A percentile compares a stretch with the other conserved stretches of the same genome.
These are phyloP conservation scores for Pinctada fucata DNA, from an alignment of 2,888 invertebrate genomes.

Conservation along the genomic window DNA sequence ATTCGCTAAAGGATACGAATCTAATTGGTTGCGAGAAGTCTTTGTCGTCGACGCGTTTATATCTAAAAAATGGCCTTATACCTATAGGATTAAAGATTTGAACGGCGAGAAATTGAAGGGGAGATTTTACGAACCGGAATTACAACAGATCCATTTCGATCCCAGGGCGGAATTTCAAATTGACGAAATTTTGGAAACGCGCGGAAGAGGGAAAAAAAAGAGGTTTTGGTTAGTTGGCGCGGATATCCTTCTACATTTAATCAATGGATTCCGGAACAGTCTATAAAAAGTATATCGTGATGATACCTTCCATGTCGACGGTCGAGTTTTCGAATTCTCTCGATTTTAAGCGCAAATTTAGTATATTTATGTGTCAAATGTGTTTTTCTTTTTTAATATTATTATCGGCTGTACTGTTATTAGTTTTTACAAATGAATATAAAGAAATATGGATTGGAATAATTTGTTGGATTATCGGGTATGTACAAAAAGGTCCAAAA, in stretches of 20 bases:
- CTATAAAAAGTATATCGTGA: too few species aligned
- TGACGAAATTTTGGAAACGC: neutral
- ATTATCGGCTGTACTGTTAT: too few species aligned
- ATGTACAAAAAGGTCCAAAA: too few species aligned
- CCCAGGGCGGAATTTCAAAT: neutral
- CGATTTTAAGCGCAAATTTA: too few species aligned
- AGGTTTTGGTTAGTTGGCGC: constrained; percentile 29
- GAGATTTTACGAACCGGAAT: constrained; percentile 28
- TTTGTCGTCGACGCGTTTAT: constrained; percentile 30
- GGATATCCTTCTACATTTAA: constrained; percentile 31
- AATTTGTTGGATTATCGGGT: too few species aligned
- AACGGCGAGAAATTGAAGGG: constrained; percentile 32
- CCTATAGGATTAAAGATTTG: constrained; percentile 15
- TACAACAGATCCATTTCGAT: constrained; percentile 21
- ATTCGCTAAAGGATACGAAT: constrained; percentile 46
- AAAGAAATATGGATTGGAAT: too few species aligned
- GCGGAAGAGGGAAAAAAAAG: constrained; percentile 1
- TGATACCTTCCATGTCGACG: too few species aligned
- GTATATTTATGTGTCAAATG: too few species aligned
- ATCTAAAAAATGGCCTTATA: neutral
- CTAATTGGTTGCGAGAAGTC: constrained; percentile 43
- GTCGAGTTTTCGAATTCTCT: too few species aligned
- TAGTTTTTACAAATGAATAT: too few species aligned
- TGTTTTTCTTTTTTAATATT: too few species aligned
- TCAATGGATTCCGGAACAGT: constrained; percentile 22